phyloP scores from a whole-genome alignment of 2,113 vertebrate species.

The Brienomyrus brachyistius region DNA sequence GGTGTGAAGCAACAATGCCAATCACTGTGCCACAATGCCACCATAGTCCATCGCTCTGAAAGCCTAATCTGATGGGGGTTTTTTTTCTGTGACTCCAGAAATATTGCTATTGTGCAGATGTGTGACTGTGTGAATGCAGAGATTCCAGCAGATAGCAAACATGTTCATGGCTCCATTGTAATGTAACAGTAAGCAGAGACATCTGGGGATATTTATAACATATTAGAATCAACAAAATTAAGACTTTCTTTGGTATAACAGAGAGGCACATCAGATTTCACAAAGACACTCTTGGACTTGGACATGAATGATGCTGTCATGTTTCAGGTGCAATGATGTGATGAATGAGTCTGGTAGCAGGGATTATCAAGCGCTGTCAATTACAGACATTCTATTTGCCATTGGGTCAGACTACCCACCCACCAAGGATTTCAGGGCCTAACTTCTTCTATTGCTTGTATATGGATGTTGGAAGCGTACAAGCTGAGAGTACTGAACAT shows the following conservation, averaged over 20 bases:
- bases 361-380: neutral
- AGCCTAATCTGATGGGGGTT: neutral
- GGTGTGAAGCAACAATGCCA: neutral
- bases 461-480: neutral
- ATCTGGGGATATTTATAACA: neutral
- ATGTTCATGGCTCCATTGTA: neutral
- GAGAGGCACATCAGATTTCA: neutral
- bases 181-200: neutral
- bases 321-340: neutral
- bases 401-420: neutral
- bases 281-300: neutral
- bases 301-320: neutral
- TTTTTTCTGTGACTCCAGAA: neutral
- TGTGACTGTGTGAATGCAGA: neutral
- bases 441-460: neutral
- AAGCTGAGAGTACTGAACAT: neutral
- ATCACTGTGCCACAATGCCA: neutral
- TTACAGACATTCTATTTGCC: neutral
- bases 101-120: neutral
- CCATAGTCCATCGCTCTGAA: neutral
- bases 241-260: neutral
- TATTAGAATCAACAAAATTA: neutral
- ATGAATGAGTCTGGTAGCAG: neutral
- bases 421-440: neutral
- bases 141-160: neutral